Evolutionary conservation across 2,113 vertebrate species (phyloP).

Genomic region (Triplophysa dalaica): DNA sequence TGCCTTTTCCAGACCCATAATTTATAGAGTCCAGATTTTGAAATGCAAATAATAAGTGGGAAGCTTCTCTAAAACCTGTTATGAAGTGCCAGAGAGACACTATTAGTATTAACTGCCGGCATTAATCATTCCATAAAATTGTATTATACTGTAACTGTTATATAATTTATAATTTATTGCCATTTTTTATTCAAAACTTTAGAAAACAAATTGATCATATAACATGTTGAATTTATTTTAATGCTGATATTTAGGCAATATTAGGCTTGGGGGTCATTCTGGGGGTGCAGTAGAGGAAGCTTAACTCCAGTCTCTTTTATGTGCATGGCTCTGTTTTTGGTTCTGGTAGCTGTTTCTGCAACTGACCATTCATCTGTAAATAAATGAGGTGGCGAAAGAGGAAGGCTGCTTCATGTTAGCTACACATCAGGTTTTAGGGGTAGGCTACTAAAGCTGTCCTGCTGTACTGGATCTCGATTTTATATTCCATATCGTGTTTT

Average conservation of each 20-base stretch:
- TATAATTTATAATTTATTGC: neutral
- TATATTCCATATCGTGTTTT: neutral
- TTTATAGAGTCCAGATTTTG: neutral
- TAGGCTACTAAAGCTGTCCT: neutral
- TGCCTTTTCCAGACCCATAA: neutral
- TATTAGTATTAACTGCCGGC: neutral
- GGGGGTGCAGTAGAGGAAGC: neutral
- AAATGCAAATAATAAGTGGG: neutral
- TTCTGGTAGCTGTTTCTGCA: constrained; percentile 1
- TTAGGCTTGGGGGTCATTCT: neutral
- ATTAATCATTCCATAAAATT: constrained; percentile 4
- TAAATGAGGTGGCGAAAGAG: neutral
- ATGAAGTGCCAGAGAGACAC: neutral
- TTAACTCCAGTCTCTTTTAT: neutral
- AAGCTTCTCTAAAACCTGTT: neutral
- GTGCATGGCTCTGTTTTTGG: neutral
- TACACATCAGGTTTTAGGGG: constrained; percentile 23
- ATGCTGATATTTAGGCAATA: neutral
- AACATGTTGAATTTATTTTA: neutral
- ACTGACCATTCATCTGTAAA: constrained; percentile 21
- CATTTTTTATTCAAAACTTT: neutral
- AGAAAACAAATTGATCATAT: neutral
- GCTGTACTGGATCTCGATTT: constrained; percentile 6
- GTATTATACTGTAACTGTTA: neutral
- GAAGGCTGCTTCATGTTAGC: constrained; percentile 42